These are phyloP conservation scores for Neoaliturus tenellus DNA, from an alignment of 2,888 invertebrate genomes.

Conservation along the genomic window DNA sequence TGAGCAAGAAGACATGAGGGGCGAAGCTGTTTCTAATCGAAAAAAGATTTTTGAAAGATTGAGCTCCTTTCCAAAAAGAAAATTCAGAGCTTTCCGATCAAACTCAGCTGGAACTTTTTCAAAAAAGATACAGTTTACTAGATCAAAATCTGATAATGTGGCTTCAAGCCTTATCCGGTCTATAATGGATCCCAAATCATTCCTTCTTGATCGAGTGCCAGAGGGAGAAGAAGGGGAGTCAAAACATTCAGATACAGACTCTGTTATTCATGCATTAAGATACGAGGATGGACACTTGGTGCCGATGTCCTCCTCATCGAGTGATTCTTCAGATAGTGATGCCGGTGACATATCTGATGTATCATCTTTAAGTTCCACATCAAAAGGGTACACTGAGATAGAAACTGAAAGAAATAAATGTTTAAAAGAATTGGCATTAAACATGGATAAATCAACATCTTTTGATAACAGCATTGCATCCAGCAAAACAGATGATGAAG, in stretches of 20 bases:
- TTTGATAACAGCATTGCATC: slow-evolving; percentile 34
- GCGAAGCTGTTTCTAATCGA: slow-evolving; percentile 73
- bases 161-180: slow-evolving; percentile 58
- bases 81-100: slow-evolving; percentile 42
- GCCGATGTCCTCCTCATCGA: slow-evolving; percentile 55
- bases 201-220: slow-evolving; percentile 58
- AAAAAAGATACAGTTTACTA: slow-evolving; percentile 49
- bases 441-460: slow-evolving; percentile 28
- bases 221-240: slow-evolving; percentile 60
- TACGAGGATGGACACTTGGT: slow-evolving; percentile 56
- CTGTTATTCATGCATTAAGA: slow-evolving; percentile 30
- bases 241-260: slow-evolving; percentile 54
- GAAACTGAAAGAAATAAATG: neutral
- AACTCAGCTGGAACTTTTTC: slow-evolving; percentile 36
- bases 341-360: slow-evolving; percentile 56
- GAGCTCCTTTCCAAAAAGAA: slow-evolving; percentile 57
- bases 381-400: slow-evolving; percentile 21
- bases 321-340: slow-evolving; percentile 54
- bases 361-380: slow-evolving; percentile 47
- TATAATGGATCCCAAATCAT: slow-evolving; percentile 59
- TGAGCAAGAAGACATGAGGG: slow-evolving; percentile 78
- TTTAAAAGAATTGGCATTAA: neutral
- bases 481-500: slow-evolving; percentile 29
- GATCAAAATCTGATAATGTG: slow-evolving; percentile 59
- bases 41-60: slow-evolving; percentile 60